Evolutionary conservation across 2,888 invertebrate species (phyloP).

Genomic region (Mimumesa dahlbomi): DNA sequence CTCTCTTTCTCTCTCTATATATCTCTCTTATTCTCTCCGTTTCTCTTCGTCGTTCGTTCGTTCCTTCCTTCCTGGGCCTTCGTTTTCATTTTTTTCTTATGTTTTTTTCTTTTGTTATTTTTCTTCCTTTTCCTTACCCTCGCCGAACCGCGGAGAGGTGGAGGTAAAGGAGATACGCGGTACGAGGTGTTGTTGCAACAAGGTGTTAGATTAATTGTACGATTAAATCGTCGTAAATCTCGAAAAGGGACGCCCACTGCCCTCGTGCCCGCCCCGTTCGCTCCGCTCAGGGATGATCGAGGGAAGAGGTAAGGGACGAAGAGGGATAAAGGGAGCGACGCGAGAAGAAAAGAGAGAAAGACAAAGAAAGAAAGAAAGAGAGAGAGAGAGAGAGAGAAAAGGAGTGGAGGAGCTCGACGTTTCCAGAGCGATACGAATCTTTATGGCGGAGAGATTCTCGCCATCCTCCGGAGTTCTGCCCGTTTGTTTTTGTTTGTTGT

Average conservation of each 20-base stretch:
- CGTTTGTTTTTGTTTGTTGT: constrained; percentile 33
- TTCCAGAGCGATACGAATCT: constrained; percentile 70
- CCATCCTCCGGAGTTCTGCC: constrained; percentile 39
- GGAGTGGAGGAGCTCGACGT: constrained; percentile 54
- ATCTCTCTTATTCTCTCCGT: neutral
- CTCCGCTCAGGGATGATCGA: constrained; percentile 42
- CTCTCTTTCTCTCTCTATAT: constrained; percentile 17
- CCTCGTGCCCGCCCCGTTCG: constrained; percentile 50
- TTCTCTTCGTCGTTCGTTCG: constrained; percentile 15
- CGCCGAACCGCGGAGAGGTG: constrained; percentile 19
- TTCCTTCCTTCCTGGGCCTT: constrained; percentile 32
- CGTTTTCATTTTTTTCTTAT: constrained; percentile 9
- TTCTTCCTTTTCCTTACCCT: constrained; percentile 8
- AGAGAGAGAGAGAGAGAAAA: constrained; percentile 12
- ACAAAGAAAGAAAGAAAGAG: constrained; percentile 1
- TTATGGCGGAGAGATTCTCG: constrained; percentile 67
- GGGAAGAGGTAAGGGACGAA: neutral
- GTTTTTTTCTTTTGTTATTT: neutral
- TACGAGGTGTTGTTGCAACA: constrained; percentile 79
- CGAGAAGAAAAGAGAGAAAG: neutral
- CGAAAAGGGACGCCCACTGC: constrained; percentile 65
- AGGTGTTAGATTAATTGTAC: constrained; percentile 80
- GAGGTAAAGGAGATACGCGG: constrained; percentile 51
- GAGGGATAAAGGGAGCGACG: neutral
- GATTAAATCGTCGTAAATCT: constrained; percentile 80